These are phyloP conservation scores for Austrolebias charrua DNA, from an alignment of 2,797 vertebrate genomes.

Conservation along the genomic window DNA sequence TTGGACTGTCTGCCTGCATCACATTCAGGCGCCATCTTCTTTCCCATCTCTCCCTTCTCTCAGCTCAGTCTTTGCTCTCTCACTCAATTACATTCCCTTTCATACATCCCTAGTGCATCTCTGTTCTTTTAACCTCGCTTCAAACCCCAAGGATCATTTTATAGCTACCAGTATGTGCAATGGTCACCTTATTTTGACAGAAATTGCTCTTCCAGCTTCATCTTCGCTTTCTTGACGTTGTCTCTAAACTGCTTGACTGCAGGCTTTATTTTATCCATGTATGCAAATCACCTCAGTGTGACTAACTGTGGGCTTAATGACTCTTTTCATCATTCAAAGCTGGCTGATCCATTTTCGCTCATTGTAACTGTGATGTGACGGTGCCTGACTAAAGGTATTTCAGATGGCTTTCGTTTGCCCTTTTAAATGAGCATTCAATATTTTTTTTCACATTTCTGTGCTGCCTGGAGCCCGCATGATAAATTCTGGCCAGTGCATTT, in stretches of 20 bases:
- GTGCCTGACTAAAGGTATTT: conserved; percentile 29
- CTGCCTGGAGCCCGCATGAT: conserved; percentile 9
- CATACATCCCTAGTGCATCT: conserved; percentile 54
- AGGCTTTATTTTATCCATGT: conserved; percentile 52
- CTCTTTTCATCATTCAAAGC: conserved; percentile 47
- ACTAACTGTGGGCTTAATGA: conserved; percentile 52
- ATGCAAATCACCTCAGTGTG: conserved; percentile 47
- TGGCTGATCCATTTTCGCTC: conserved; percentile 45
- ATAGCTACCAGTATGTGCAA: conserved; percentile 38
- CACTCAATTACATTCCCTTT: conserved; percentile 53
- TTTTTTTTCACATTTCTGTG: conserved; percentile 42
- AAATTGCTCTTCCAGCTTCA: conserved; percentile 37
- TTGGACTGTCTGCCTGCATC: conserved; percentile 45
- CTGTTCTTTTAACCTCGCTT: conserved; percentile 55
- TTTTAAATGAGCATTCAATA: conserved; percentile 30
- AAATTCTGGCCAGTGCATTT: conserved; percentile 14
- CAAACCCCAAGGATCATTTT: conserved; percentile 58
- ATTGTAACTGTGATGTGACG: conserved; percentile 35
- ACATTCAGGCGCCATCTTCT: conserved; percentile 42
- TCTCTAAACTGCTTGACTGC: conserved; percentile 27
- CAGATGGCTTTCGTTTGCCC: conserved; percentile 35
- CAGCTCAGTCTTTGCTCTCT: conserved; percentile 44
- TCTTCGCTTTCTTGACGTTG: conserved; percentile 20
- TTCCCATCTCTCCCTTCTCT: conserved; percentile 19
- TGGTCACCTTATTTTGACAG: conserved; percentile 23